Conservation (phyloP, 1,140 invertebrate genomes). For the Armadillidium nasatum region DNA sequence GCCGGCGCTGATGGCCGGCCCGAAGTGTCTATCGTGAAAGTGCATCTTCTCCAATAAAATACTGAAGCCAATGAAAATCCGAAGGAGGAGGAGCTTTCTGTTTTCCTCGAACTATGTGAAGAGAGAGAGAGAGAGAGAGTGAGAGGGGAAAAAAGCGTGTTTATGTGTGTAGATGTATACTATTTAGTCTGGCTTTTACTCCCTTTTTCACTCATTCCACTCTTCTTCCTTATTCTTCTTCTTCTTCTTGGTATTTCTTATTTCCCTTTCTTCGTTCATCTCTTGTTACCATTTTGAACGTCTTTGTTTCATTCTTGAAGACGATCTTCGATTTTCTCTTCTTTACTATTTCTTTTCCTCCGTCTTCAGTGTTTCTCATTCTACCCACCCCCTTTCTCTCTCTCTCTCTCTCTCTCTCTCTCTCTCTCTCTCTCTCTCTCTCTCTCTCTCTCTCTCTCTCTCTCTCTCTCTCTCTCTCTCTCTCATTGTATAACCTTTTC, state of each 20-base stretch:
- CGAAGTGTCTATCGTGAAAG: too few species aligned
- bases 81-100: not conserved
- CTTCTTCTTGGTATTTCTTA: not conserved
- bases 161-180: not conserved
- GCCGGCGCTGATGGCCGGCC: too few species aligned
- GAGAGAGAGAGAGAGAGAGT: not conserved
- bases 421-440: not conserved
- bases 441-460: not conserved
- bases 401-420: not conserved
- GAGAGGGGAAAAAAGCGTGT: not conserved
- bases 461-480: not conserved
- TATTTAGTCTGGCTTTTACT: not conserved
- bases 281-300: too few species aligned
- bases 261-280: too few species aligned
- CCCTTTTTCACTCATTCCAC: not conserved
- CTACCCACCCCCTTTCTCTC: too few species aligned
- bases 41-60: too few species aligned
- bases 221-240: not conserved
- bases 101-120: not conserved
- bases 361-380: too few species aligned
- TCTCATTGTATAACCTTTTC: too few species aligned
- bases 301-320: too few species aligned
- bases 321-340: too few species aligned
- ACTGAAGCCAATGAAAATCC: not conserved
- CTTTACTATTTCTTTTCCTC: too few species aligned